Evolutionary conservation across 2,888 invertebrate genomes (phyloP).

Genomic region (Osmoderma eremita): DNA sequence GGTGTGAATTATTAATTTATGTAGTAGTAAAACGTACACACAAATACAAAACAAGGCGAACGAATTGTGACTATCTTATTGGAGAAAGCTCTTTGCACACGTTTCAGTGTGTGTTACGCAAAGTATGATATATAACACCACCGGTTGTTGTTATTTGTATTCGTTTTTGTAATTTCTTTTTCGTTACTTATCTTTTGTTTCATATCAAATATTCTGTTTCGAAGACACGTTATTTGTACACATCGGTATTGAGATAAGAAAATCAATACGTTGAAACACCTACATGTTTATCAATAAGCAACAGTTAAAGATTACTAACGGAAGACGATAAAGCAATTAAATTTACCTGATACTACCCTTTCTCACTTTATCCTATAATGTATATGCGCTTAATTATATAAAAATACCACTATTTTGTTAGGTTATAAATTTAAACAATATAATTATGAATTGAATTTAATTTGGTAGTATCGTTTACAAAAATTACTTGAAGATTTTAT

Average conservation of each 20-base stretch:
- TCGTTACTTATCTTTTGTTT: neutral
- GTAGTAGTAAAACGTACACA: conserved; percentile 16
- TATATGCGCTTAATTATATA: too few species aligned
- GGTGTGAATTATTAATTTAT: conserved; percentile 37
- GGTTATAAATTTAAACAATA: too few species aligned
- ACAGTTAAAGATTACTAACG: neutral
- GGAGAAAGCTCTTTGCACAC: conserved; percentile 48
- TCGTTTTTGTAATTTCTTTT: conserved; percentile 5
- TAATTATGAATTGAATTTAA: too few species aligned
- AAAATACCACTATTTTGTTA: too few species aligned
- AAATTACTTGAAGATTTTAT: too few species aligned
- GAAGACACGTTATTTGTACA: conserved; percentile 8
- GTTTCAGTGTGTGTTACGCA: conserved; percentile 47
- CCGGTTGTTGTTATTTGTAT: conserved; percentile 33
- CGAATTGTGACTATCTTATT: conserved; percentile 46
- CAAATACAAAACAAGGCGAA: conserved; percentile 14
- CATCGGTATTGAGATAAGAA: conserved; percentile 8
- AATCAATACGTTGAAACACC: conserved; percentile 30
- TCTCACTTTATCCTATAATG: too few species aligned
- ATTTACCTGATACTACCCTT: too few species aligned
- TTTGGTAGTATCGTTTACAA: too few species aligned
- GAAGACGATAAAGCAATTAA: neutral
- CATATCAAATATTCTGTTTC: conserved; percentile 11
- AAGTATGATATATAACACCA: conserved; percentile 48
- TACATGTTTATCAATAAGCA: conserved; percentile 30